Percentiles rank a stretch among this genome's conserved stretches.
phyloP scores from a whole-genome alignment of 2,113 vertebrate species.

The Accipiter cooperii region DNA sequence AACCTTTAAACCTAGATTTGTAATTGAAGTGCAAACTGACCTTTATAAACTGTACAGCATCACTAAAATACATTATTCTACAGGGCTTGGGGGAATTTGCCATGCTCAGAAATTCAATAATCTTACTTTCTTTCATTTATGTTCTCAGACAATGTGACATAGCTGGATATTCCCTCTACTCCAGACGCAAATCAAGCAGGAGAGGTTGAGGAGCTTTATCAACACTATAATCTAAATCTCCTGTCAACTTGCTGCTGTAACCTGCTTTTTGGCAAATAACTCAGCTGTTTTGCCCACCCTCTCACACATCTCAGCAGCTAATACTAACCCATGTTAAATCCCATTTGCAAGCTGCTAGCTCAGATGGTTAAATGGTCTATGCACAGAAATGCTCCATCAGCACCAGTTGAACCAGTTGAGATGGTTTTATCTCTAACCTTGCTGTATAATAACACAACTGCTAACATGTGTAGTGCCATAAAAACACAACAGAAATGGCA shows the following conservation, averaged over 20 bases:
- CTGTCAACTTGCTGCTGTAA: not conserved
- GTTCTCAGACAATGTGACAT: slow-evolving; percentile 17
- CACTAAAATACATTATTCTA: slow-evolving; percentile 29
- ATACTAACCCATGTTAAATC: not conserved
- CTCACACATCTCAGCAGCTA: not conserved
- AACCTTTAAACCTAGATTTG: slow-evolving; percentile 15
- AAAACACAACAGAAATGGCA: not conserved
- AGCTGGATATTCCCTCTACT: slow-evolving; percentile 5
- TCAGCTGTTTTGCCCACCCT: not conserved
- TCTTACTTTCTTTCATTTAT: not conserved
- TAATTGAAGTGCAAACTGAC: slow-evolving; percentile 59
- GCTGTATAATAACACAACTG: no score
- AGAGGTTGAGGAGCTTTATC: not conserved
- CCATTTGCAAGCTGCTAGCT: not conserved
- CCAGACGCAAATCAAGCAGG: not conserved
- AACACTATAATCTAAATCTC: not conserved
- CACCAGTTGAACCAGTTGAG: not conserved
- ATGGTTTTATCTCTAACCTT: not conserved
- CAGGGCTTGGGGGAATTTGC: slow-evolving; percentile 24
- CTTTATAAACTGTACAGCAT: slow-evolving; percentile 43
- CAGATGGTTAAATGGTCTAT: not conserved
- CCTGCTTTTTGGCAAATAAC: not conserved
- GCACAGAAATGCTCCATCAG: not conserved
- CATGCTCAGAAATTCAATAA: slow-evolving; percentile 37
- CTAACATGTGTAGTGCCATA: not conserved